phyloP scores from a whole-genome alignment of 30 jellyfish, hydroid and myxozoan species.

The Catostylus mosaicus region DNA sequence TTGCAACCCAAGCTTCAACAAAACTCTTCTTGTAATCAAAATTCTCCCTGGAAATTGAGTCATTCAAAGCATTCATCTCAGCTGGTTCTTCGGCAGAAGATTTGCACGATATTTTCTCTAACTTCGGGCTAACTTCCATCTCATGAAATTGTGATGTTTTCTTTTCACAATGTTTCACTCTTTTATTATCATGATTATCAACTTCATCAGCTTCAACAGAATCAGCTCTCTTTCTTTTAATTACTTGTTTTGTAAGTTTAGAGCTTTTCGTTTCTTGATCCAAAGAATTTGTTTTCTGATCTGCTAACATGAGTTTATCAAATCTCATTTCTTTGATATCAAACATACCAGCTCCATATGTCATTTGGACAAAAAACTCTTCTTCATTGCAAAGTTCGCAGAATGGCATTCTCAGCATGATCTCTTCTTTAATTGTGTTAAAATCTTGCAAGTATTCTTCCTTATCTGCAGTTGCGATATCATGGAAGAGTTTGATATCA shows the following conservation, averaged over 20 bases:
- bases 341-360: not conserved
- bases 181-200: not conserved
- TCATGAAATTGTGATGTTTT: not conserved
- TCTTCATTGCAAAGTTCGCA: constrained; percentile 1
- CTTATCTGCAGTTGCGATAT: constrained; percentile 7
- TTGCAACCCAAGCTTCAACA: constrained; percentile 7
- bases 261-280: not conserved
- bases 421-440: not conserved
- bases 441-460: constrained; percentile 13
- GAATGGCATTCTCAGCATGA: constrained; percentile 1
- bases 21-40: not conserved
- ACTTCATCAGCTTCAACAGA: too few relatives aligned
- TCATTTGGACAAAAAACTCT: not conserved
- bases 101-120: not conserved
- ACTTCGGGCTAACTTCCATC: not conserved
- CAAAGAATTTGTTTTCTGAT: not conserved
- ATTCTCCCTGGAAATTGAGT: not conserved
- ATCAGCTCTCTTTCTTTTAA: not conserved
- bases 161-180: not conserved
- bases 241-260: not conserved
- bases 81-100: not conserved
- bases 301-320: not conserved
- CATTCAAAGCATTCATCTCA: not conserved
- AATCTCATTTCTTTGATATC: not conserved
- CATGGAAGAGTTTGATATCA: constrained; percentile 28